These are phyloP conservation scores for Encarsia formosa DNA, from an alignment of 2,888 invertebrate genomes.

Conservation along the genomic window DNA sequence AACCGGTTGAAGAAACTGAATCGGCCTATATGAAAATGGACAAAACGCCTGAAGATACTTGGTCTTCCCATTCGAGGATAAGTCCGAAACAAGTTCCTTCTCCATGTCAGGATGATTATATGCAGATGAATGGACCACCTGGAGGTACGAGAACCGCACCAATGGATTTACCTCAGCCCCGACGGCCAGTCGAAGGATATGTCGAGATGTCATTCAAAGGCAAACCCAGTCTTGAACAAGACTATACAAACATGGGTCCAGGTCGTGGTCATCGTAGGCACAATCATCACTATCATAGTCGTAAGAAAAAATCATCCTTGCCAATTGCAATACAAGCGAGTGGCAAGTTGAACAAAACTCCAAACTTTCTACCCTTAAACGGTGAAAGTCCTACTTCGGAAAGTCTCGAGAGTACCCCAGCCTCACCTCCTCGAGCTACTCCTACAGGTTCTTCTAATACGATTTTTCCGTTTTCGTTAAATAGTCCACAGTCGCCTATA, in stretches of 20 bases:
- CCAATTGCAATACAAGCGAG: slow-evolving; percentile 61
- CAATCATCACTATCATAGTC: slow-evolving; percentile 31
- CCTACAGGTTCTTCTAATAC: slow-evolving; percentile 61
- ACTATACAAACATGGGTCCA: slow-evolving; percentile 57
- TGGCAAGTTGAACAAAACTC: slow-evolving; percentile 39
- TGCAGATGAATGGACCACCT: slow-evolving; percentile 51
- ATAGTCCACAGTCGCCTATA: slow-evolving; percentile 64
- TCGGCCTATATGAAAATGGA: slow-evolving; percentile 50
- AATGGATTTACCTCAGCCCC: slow-evolving; percentile 48
- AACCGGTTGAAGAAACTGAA: slow-evolving; percentile 49
- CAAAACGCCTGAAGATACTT: slow-evolving; percentile 43
- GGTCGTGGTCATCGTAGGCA: slow-evolving; percentile 35
- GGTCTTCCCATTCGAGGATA: slow-evolving; percentile 36
- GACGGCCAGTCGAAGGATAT: slow-evolving; percentile 58
- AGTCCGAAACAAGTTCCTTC: slow-evolving; percentile 52
- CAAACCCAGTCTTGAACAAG: slow-evolving; percentile 50
- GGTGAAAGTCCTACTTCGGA: slow-evolving; percentile 47
- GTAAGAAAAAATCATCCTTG: slow-evolving; percentile 57
- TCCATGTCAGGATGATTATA: slow-evolving; percentile 46
- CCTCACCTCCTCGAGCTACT: slow-evolving; percentile 54
- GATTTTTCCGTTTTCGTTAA: slow-evolving; percentile 66
- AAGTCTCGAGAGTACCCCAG: slow-evolving; percentile 50
- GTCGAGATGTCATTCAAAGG: slow-evolving; percentile 62
- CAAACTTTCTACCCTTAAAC: slow-evolving; percentile 48
- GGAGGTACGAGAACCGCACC: slow-evolving; percentile 48